Conservation (phyloP, 2,797 vertebrate genomes). For the Limnodromus scolopaceus region DNA sequence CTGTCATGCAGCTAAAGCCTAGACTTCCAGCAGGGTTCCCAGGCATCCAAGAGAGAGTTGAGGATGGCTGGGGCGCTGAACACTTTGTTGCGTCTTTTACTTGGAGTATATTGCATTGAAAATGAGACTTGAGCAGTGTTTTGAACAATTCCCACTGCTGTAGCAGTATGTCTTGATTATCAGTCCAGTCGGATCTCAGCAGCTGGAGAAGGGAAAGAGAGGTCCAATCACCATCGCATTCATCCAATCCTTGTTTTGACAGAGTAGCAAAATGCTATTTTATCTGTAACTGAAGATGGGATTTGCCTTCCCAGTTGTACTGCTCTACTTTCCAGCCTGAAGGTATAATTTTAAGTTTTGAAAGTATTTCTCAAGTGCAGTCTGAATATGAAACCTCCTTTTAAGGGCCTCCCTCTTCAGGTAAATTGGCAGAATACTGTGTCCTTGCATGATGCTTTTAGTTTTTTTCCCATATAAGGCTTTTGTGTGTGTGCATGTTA, state of each 20-base stretch:
- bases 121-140: neutral
- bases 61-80: neutral
- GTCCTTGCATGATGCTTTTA: neutral
- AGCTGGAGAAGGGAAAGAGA: neutral
- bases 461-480: neutral
- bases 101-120: neutral
- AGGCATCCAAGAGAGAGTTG: neutral
- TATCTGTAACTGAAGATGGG: neutral
- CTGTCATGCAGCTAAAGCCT: neutral
- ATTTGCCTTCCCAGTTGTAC: neutral
- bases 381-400: neutral
- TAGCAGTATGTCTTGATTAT: neutral
- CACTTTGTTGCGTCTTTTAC: neutral
- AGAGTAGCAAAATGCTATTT: neutral
- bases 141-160: neutral
- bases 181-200: neutral
- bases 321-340: neutral
- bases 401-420: neutral
- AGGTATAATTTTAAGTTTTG: neutral
- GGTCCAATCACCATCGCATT: neutral
- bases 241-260: neutral
- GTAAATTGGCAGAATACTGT: neutral
- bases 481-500: too few relatives aligned
- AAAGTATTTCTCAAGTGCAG: neutral
- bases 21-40: neutral